Evolutionary conservation across 2,797 vertebrate species (phyloP), one percentile per base, ranked within the genome.

Genomic region (Scleropages formosus): DNA sequence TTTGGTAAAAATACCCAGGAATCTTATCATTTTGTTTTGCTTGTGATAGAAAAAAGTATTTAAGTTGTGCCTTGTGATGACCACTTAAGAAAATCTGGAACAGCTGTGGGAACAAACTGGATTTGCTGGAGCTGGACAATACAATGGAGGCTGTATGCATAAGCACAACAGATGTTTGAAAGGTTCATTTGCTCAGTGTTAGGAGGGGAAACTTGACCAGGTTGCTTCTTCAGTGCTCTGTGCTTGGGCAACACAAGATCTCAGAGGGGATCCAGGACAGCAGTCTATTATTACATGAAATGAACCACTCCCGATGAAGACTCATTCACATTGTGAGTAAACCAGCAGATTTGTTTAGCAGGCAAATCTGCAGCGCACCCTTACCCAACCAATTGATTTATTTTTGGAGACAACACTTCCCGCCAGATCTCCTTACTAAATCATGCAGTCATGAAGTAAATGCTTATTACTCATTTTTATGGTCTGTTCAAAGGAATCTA

Each of bases 11-110:
- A n/a, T n/a, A n/a, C n/a, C n/a, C n/a, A n/a, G n/a, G n/a, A n/a
- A n/a, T n/a, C n/a, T 75, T 56, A 75, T 67, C 75, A 59, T 67
- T 71, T 8, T 53, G 11, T 26, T 71, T 71, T 3, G 39, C 26
- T 69, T 51, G 49, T 16, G 15, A 18, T 49, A 60, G 18, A 53
- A 53, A 47, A 56, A 53, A 16, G 65, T 39, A 10, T 39, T 46
- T 46, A 46, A 46, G 44, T 53, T 15, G 4, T 7, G 59, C 27
- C 22, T 18, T 44, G 53, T 9, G 44, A 49, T 16, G 44, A 12
- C 64, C 63, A 47, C 20, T 31, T 18, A 39, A 15, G 74, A 24
- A 75, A 49, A 56, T 63, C 13, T 15, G 24, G 59, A 47, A 63
- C 24, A 18, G 68, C 24, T 56, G 10, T 59, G 39, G 61, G 7